Evolutionary conservation across 2,797 vertebrate genomes (phyloP), one percentile per base, ranked within the genome.

Genomic region (Antennarius maculatus): DNA sequence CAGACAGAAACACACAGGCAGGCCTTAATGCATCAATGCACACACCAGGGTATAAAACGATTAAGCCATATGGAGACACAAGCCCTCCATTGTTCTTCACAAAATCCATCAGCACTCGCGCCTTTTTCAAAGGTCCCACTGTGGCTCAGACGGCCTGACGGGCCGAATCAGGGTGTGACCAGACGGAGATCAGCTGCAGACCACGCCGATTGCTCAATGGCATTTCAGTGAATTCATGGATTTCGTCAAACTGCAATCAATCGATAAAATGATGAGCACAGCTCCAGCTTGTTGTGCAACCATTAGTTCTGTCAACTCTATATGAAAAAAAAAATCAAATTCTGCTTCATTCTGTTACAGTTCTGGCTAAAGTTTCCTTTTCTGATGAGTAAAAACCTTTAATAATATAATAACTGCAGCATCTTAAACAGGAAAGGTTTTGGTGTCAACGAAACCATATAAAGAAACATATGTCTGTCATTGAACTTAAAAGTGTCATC

Each of bases 11-110:
- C 60, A 70, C 15, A 5, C 61, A 54, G 15, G 54, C 28, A 45
- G 16, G 27, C 55, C 28, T 29, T 39, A 39, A 39, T 39, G 37
- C 37, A 39, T 39, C 37, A 39, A 29, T 13, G 41, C 23, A 69
- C 52, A 57, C n/a, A 73, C 43, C 11, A 39, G 37, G 37, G 37
- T 39, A 39, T 9, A 39, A 10, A 39, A 39, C 37, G 37, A 39
- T 39, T 39, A 10, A 39, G 37, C 37, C 37, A 39, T 8, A 39
- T 39, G 74, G 61, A 60, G 58, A 71, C 53, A 86, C 81, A 87
- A 80, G 79, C 53, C 58, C n/a, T 77, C 41, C 76, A 76, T 85
- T 90, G 89, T 90, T 83, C 61, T 54, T 34, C 28, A 41, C 27
- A 57, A 46, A 66, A 57, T 72, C 56, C 67, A 76, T 73, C 65